A percentile compares a stretch with the other conserved stretches of the same genome.
These are phyloP conservation scores for Diarsia brunnea DNA, from an alignment of 2,888 invertebrate genomes.

Conservation along the genomic window DNA sequence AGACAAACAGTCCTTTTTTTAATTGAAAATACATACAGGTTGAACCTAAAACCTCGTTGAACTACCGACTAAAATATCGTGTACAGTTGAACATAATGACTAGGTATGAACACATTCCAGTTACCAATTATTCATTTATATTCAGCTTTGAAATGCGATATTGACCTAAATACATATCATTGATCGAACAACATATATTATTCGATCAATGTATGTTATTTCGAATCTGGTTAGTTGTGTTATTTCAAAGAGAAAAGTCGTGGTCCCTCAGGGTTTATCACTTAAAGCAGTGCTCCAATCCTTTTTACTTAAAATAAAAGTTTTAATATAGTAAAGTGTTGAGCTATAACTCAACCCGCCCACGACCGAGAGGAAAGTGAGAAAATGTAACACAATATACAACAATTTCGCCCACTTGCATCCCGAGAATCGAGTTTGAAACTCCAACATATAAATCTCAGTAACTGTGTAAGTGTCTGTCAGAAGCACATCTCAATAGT, in stretches of 20 bases:
- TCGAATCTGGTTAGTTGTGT: background rate
- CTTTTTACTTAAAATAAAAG: slow-evolving; percentile 27
- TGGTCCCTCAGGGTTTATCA: background rate
- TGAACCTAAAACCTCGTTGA: background rate
- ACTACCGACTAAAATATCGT: background rate
- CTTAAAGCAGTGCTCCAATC: background rate
- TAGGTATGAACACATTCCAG: background rate
- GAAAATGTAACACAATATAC: slow-evolving; percentile 12
- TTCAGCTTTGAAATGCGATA: slow-evolving; percentile 11
- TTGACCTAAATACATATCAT: slow-evolving; percentile 13
- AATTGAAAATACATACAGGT: background rate
- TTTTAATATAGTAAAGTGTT: slow-evolving; percentile 13
- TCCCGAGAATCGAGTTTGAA: slow-evolving; percentile 20
- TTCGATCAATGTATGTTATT: background rate
- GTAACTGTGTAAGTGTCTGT: slow-evolving; percentile 45
- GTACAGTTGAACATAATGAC: background rate
- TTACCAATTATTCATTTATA: background rate
- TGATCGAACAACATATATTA: too few species aligned
- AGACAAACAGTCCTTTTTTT: too few species aligned
- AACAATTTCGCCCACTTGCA: slow-evolving; percentile 23
- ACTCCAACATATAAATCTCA: slow-evolving; percentile 59
- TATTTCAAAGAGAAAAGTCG: slow-evolving; percentile 1
- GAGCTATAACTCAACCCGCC: slow-evolving; percentile 7
- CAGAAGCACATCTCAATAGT: slow-evolving; percentile 67
- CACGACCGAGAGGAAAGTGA: background rate